A percentile compares a stretch with the other conserved stretches of the same genome.
phyloP scores from a whole-genome alignment of 2,888 invertebrate species.

The Drosophila borealis region DNA sequence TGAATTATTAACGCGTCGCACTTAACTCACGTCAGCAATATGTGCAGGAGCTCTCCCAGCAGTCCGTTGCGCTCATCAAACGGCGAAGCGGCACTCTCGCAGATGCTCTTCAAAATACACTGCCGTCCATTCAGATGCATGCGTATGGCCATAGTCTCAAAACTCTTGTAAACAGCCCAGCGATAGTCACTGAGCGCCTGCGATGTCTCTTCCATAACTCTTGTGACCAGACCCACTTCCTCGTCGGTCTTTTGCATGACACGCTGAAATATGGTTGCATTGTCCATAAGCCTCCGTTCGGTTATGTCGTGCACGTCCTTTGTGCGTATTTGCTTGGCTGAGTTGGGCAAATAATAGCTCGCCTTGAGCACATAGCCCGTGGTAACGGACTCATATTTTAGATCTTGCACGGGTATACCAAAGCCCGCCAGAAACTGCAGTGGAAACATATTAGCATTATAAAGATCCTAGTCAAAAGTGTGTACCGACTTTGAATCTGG shows the following conservation, averaged over 20 bases:
- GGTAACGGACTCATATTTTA: constrained; percentile 50
- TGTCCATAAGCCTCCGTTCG: constrained; percentile 26
- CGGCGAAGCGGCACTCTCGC: constrained; percentile 90
- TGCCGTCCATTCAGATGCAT: constrained; percentile 89
- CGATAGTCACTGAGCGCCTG: constrained; percentile 71
- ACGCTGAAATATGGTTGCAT: constrained; percentile 59
- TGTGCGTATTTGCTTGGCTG: constrained; percentile 47
- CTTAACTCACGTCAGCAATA: constrained; percentile 89
- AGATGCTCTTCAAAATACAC: constrained; percentile 91
- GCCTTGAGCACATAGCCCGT: constrained; percentile 74
- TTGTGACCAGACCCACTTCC: constrained; percentile 37
- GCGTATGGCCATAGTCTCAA: constrained; percentile 82
- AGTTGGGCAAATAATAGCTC: constrained; percentile 60
- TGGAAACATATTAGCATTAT: background rate
- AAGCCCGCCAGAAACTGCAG: constrained; percentile 54
- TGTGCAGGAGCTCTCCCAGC: constrained; percentile 90
- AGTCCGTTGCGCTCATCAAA: constrained; percentile 90
- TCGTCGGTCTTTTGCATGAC: constrained; percentile 37
- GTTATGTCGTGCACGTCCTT: constrained; percentile 53
- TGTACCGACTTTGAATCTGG: constrained; percentile 53
- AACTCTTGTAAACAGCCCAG: constrained; percentile 79
- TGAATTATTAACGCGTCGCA: background rate
- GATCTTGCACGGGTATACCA: constrained; percentile 48
- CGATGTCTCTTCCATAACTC: constrained; percentile 31
- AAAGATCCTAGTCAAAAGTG: background rate